Conservation (phyloP, 2,888 invertebrate genomes). For the Agonopterix alstromeriana region DNA sequence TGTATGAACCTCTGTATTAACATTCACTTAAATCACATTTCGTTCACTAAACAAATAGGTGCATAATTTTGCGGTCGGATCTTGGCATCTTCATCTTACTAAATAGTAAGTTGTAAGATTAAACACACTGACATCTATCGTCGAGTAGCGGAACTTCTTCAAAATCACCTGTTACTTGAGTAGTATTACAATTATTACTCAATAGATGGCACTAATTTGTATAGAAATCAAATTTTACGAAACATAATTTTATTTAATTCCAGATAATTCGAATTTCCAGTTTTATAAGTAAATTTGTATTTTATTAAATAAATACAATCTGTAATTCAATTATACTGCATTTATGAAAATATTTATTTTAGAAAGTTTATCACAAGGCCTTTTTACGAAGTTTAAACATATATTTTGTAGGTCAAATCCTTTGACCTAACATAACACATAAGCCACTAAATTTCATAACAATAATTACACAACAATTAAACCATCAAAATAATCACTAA, state of each 20-base stretch:
- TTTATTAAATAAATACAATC: too few species aligned
- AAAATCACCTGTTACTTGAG: too few species aligned
- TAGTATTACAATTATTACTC: too few species aligned
- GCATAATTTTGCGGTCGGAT: too few species aligned
- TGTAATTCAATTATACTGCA: too few species aligned
- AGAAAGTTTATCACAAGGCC: constrained; percentile 5
- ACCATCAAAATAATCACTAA: constrained; percentile 15
- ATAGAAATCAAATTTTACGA: neutral
- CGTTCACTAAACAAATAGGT: too few species aligned
- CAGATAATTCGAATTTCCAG: too few species aligned
- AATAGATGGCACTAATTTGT: neutral
- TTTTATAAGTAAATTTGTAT: too few species aligned
- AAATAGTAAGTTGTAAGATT: neutral
- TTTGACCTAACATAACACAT: constrained; percentile 10
- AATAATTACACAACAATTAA: constrained; percentile 11
- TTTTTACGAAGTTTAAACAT: neutral
- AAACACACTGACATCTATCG: constrained; percentile 6
- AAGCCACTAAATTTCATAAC: constrained; percentile 4
- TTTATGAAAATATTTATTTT: too few species aligned
- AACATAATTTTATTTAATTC: neutral
- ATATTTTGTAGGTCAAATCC: constrained; percentile 4
- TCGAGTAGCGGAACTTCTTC: constrained; percentile 1
- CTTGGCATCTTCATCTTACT: neutral
- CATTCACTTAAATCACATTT: too few species aligned
- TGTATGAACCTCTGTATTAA: too few species aligned